Evolutionary conservation across 2,797 vertebrate species (phyloP).

Genomic region (Pempheris klunzingeri): DNA sequence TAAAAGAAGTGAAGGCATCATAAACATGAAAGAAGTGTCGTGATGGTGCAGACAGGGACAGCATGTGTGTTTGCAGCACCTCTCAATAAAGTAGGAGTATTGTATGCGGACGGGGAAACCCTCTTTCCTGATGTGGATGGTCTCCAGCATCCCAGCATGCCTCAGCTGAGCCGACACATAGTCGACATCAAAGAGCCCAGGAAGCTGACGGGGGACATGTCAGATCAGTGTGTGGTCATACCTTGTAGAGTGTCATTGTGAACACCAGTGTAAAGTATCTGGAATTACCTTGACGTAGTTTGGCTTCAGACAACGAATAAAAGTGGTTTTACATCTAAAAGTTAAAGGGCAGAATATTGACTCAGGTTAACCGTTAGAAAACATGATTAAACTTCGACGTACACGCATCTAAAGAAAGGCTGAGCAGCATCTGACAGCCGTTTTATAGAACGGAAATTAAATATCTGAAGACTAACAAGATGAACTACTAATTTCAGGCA

Average conservation of each 20-base stretch:
- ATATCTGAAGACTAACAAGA: background rate
- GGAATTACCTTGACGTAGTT: conserved; percentile 90
- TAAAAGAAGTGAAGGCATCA: background rate
- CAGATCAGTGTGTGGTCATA: background rate
- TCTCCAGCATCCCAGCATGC: conserved; percentile 90
- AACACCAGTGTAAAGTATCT: background rate
- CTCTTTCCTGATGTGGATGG: conserved; percentile 86
- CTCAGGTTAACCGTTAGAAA: conserved; percentile 2
- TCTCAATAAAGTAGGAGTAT: conserved; percentile 88
- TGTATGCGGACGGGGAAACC: conserved; percentile 89
- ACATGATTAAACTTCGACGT: background rate
- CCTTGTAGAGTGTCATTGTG: background rate
- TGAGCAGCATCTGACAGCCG: background rate
- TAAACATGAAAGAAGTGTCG: background rate
- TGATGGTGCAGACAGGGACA: background rate
- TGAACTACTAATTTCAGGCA: background rate
- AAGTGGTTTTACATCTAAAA: conserved; percentile 88
- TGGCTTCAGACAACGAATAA: conserved; percentile 92
- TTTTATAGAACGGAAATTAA: background rate
- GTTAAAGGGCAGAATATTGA: conserved; percentile 13
- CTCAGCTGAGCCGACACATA: conserved; percentile 89
- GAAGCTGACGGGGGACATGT: conserved; percentile 78
- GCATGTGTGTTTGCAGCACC: conserved; percentile 74
- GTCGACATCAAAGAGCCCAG: conserved; percentile 90
- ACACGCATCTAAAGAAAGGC: background rate